A percentile compares a stretch with the other conserved stretches of the same genome.
Evolutionary conservation across 2,797 vertebrate species (phyloP).

Genomic region (Luscinia megarhynchos): DNA sequence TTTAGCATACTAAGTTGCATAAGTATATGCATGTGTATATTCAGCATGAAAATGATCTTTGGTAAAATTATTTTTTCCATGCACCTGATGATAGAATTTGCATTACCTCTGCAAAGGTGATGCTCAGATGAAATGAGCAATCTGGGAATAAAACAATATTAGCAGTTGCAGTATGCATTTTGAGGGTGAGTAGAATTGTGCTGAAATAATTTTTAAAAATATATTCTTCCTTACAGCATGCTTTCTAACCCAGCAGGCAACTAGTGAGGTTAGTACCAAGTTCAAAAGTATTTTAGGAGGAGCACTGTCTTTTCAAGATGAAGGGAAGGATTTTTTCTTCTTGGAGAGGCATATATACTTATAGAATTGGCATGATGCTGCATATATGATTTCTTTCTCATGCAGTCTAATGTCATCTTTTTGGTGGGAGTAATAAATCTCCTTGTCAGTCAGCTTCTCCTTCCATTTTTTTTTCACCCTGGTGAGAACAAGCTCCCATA

Average conservation of each 20-base stretch:
- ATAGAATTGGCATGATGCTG: fast-evolving
- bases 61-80: neutral
- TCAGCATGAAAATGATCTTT: neutral
- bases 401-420: neutral
- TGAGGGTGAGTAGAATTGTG: neutral
- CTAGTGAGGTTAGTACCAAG: neutral
- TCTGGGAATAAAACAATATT: neutral
- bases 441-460: neutral
- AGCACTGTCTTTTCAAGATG: neutral
- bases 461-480: neutral
- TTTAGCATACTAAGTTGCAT: neutral
- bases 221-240: neutral
- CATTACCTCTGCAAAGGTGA: neutral
- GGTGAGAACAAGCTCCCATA: neutral
- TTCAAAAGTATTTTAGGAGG: neutral
- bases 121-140: neutral
- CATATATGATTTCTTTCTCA: neutral
- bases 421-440: neutral
- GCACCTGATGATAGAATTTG: neutral
- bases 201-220: neutral
- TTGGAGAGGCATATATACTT: neutral
- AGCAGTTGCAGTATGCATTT: neutral
- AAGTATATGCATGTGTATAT: neutral
- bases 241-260: neutral
- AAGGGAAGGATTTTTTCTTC: neutral